Evolutionary conservation across 2,113 vertebrate species (phyloP), one percentile per base, ranked within the genome.

Genomic region (Rousettus leschenaultii): DNA sequence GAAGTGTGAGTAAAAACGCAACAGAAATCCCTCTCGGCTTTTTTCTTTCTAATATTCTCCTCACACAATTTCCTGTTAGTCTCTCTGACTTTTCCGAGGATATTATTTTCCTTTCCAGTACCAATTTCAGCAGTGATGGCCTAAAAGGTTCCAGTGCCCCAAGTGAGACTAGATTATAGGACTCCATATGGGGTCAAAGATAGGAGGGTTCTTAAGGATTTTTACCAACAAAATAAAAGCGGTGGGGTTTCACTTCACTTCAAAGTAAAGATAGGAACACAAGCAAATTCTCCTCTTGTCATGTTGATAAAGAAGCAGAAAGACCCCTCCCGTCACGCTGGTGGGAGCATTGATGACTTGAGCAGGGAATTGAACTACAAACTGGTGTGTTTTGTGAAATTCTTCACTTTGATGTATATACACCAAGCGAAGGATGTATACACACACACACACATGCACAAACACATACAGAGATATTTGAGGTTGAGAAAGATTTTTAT

Each of bases 141-240:
- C 97, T 98, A 97, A 98, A 97, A 98, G 94, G 95, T 97, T 98
- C 97, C 97, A 95, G 93, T 94, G 98, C 97, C 94, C 96, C 97
- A 97, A 97, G 97, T 77, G 98, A 98, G 97, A 98, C 94, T 97
- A 98, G 97, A 98, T 98, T 98, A 98, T 97, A 98, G 97, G 97
- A 98, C 96, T 98, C 97, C 90, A 80, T 98, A 97, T 97, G 98
- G 96, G 97, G 97, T 98, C 97, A 98, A 98, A 98, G 97, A 98
- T 90, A 97, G 97, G 93, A 97, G 92, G 93, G 86, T 97, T 97
- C 97, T 97, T 98, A 96, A 92, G 79, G 92, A 95, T 96, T 96
- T 98, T 98, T 96, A 97, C 97, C 97, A 98, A 97, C 96, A 98
- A 98, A 98, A 98, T 98, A 98, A 97, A 97, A 97, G 79, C 75